Evolutionary conservation across 2,888 invertebrate genomes (phyloP).

Genomic region (Thysanoteuthis rhombus): DNA sequence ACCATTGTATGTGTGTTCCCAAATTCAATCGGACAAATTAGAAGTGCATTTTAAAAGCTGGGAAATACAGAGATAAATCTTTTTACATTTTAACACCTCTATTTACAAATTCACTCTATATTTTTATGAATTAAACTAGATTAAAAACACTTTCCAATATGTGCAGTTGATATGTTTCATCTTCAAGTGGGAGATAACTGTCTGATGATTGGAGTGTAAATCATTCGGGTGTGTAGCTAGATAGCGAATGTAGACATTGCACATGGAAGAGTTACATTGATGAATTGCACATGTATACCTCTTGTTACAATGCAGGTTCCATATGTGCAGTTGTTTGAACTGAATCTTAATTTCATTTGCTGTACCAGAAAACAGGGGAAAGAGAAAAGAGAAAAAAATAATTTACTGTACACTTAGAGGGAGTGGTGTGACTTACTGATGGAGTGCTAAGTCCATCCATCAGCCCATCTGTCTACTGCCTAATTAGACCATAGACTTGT

Average conservation of each 20-base stretch:
- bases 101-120: neutral
- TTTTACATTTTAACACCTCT: neutral
- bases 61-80: neutral
- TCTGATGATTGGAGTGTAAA: neutral
- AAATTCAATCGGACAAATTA: neutral
- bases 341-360: neutral
- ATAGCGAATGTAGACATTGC: neutral
- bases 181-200: neutral
- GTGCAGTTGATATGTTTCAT: neutral
- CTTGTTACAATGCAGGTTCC: neutral
- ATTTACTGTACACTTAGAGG: neutral
- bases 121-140: neutral
- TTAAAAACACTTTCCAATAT: neutral
- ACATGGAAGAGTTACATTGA: neutral
- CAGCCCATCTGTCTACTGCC: neutral
- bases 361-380: neutral
- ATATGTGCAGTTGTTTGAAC: neutral
- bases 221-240: neutral
- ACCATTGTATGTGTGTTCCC: neutral
- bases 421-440: neutral
- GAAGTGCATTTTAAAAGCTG: neutral
- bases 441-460: neutral
- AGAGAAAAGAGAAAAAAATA: neutral
- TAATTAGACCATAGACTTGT: neutral
- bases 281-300: neutral